Base-by-base conservation (phyloP, 1,140 invertebrate genomes). In the Rhagoletis zephyria region DNA sequence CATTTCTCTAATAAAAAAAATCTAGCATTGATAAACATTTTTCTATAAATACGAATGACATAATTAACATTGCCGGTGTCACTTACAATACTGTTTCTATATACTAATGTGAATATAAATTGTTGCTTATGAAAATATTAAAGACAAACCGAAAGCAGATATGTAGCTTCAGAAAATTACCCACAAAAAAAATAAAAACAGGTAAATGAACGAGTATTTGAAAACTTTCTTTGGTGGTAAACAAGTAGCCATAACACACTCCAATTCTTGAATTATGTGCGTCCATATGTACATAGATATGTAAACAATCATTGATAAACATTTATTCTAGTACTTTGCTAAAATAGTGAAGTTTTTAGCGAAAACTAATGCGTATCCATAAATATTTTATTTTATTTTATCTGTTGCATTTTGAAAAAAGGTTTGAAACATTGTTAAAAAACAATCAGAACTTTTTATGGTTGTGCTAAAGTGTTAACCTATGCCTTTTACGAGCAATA, bases 401-500 rank as follows among this genome's bases (percentile, higher is more conserved):
- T 56, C 3, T 10, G 42, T 4, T 45, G 67, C 14, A 30, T 16
- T 74, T 42, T 74, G 4, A 74, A 48, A 48, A 48, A 45, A 42
- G 67, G 40, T 74, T 30, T 45, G 40, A 74, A 74, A 74, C 42
- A 40, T 56, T 56, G 51, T 56, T 56, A 56, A 56, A 56, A 56
- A 56, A 10, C 51, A 56, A 56, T 56, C 51, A 1, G 51, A 56
- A 2, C 51, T 56, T 56, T 30, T 56, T 56, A 56, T 56, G 5
- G 51, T 56, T 56, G 5, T 14, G 67, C 67, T 14, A 63, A 63
- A 63, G 61, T 63, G 61, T 63, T n/a, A 63, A 63, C 61, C 61
- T 9, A 48, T 7, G 48, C 74, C 9, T 81, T 81, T 81, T 81
- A 81, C 74, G 48, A 56, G 74, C 74, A 3, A 59, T 81, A 81